These are phyloP conservation scores for Gymnodraco acuticeps DNA, from an alignment of 2,797 vertebrate species.

Conservation along the genomic window DNA sequence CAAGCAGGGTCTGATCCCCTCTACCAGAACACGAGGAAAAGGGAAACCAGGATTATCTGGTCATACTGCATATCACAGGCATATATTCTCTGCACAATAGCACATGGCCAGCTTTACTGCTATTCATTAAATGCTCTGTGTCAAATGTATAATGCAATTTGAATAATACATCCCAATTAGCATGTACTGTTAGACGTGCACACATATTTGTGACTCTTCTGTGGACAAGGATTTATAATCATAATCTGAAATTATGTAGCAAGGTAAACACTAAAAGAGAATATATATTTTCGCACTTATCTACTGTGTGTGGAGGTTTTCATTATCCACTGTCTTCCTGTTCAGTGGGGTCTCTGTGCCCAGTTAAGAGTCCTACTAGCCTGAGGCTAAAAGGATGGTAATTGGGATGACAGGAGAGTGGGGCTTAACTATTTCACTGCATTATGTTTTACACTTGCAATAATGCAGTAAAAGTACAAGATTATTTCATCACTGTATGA, in stretches of 20 bases:
- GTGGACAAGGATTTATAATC: constrained; percentile 49
- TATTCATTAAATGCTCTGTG: constrained; percentile 43
- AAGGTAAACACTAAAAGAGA: constrained; percentile 32
- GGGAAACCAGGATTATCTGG: constrained; percentile 70
- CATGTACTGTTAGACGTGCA: constrained; percentile 29
- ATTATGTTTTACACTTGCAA: constrained; percentile 73
- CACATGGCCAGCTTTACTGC: constrained; percentile 29
- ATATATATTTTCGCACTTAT: constrained; percentile 52
- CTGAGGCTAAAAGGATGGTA: constrained; percentile 72
- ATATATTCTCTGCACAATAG: constrained; percentile 49
- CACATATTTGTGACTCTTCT: constrained; percentile 39
- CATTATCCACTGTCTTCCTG: constrained; percentile 67
- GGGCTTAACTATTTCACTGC: constrained; percentile 67
- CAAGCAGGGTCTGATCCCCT: constrained; percentile 70
- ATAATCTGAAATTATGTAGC: constrained; percentile 42
- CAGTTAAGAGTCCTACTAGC: constrained; percentile 76
- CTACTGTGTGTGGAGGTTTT: constrained; percentile 62
- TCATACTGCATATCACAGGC: constrained; percentile 64
- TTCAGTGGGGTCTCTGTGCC: constrained; percentile 72
- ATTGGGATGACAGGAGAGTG: constrained; percentile 67
- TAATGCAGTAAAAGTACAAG: constrained; percentile 71
- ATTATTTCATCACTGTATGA: constrained; percentile 76
- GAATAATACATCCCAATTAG: constrained; percentile 64
- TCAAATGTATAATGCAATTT: constrained; percentile 61
- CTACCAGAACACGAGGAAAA: constrained; percentile 67